Percentiles rank a stretch among this genome's conserved stretches.
Conservation (phyloP, 2,113 vertebrate genomes). For the Prunella fulvescens region DNA sequence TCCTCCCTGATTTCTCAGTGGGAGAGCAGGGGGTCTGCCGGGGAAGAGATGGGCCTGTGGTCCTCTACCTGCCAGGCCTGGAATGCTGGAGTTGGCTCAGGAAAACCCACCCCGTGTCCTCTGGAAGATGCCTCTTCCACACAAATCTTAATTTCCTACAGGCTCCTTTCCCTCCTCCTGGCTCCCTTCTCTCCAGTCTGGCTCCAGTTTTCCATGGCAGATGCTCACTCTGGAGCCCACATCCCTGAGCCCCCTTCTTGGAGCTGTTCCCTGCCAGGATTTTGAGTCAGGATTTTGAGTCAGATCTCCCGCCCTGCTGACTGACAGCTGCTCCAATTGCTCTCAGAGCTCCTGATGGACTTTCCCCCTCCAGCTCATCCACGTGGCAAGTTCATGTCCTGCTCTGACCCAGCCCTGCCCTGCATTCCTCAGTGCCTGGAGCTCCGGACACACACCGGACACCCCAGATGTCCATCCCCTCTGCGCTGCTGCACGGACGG, state of each 20-base stretch:
- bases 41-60: rapidly evolving
- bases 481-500: rapidly evolving
- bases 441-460: rapidly evolving
- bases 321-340: background rate
- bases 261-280: no score
- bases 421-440: background rate
- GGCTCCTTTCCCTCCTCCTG: background rate
- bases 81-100: background rate
- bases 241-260: background rate
- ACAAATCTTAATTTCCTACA: background rate
- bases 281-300: background rate
- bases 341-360: background rate
- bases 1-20: background rate
- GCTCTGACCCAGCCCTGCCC: background rate
- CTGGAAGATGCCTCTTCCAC: background rate
- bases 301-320: background rate
- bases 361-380: background rate
- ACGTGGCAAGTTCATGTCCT: background rate
- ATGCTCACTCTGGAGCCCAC: background rate
- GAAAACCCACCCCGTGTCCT: background rate
- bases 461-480: background rate
- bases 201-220: background rate
- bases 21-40: background rate
- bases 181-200: background rate
- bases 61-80: rapidly evolving